phyloP scores from a whole-genome alignment of 2,797 vertebrate genomes.

The Psittacula echo region DNA sequence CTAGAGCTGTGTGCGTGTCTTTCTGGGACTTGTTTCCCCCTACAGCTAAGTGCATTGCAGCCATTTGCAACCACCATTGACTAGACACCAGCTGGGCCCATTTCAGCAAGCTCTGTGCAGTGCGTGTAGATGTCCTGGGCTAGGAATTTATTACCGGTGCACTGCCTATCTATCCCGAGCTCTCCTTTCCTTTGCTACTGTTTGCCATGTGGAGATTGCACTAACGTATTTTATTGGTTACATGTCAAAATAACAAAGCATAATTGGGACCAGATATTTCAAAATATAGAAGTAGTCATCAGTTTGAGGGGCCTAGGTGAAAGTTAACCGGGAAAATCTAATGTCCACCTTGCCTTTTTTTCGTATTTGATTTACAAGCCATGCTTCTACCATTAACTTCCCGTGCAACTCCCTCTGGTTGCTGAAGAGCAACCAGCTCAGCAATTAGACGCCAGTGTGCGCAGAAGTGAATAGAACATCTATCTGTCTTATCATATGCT shows the following conservation, averaged over 20 bases:
- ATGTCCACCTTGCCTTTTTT: not conserved
- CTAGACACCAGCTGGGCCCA: not conserved
- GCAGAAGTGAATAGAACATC: not conserved
- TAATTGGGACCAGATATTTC: not conserved
- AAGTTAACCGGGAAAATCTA: not conserved
- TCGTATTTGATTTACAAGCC: not conserved
- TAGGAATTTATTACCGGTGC: not conserved
- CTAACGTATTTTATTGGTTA: fast-evolving
- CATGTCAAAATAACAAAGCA: not conserved
- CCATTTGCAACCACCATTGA: not conserved
- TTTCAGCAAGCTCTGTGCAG: not conserved
- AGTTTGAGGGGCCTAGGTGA: not conserved
- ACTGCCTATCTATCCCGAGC: not conserved
- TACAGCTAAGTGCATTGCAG: not conserved
- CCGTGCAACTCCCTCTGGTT: not conserved
- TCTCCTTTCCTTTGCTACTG: not conserved
- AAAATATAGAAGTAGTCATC: not conserved
- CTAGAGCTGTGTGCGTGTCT: not conserved
- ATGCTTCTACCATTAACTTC: not conserved
- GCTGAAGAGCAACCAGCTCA: not conserved
- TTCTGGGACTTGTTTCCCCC: too few relatives aligned
- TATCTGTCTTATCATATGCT: not conserved
- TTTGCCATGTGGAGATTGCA: not conserved
- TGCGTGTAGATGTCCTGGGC: not conserved
- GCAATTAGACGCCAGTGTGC: not conserved